A percentile compares a stretch with the other conserved stretches of the same genome.
These are phyloP conservation scores for Suricata suricatta DNA, from an alignment of 2,113 vertebrate genomes.

Conservation along the genomic window DNA sequence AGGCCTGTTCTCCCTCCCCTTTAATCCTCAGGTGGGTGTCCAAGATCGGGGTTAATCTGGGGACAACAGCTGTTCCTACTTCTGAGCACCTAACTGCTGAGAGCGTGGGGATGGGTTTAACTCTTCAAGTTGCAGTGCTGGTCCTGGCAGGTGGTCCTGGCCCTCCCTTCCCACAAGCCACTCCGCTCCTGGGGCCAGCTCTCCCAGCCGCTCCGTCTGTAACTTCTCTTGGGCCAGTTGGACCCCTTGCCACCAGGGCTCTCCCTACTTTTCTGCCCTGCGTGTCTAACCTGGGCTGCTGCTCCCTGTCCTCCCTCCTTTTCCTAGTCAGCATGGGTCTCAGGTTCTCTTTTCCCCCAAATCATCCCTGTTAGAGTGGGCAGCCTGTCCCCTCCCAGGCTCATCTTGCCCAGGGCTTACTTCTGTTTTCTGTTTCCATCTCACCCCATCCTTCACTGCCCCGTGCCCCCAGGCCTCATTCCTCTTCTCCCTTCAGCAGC, in stretches of 20 bases:
- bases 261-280: neutral
- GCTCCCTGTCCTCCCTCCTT: neutral
- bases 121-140: neutral
- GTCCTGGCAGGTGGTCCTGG: neutral
- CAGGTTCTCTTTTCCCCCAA: neutral
- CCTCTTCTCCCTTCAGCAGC: neutral
- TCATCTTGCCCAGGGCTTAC: neutral
- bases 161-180: too few relatives aligned
- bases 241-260: neutral
- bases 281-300: neutral
- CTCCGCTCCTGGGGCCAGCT: neutral
- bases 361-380: neutral
- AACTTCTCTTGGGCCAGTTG: neutral
- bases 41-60: constrained; percentile 70
- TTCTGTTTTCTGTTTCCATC: neutral
- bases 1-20: neutral
- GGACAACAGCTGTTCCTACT: constrained; percentile 66
- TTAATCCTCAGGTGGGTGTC: constrained; percentile 73
- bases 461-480: too few relatives aligned
- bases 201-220: neutral
- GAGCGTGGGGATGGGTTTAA: neutral
- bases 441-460: neutral
- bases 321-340: neutral
- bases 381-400: neutral
- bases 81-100: constrained; percentile 59